A percentile compares a stretch with the other conserved stretches of the same genome.
Evolutionary conservation across 2,113 vertebrate genomes (phyloP).

Genomic region (Halcyon malimbica): DNA sequence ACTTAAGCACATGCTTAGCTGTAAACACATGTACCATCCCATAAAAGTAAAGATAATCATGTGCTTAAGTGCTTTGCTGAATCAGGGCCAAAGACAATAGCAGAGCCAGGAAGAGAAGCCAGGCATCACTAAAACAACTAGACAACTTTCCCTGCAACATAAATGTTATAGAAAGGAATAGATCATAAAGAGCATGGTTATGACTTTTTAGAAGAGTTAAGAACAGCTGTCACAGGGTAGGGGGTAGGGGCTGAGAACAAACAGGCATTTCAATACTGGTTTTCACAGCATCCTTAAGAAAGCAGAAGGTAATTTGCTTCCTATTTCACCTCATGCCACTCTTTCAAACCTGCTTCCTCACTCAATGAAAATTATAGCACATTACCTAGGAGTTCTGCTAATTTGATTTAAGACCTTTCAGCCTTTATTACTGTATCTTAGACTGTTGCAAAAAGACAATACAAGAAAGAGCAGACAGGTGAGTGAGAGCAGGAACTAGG

Average conservation of each 20-base stretch:
- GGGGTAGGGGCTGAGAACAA: constrained; percentile 53
- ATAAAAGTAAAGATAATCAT: constrained; percentile 71
- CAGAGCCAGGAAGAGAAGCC: constrained; percentile 64
- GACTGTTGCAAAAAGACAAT: neutral
- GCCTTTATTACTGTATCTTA: neutral
- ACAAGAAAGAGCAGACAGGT: constrained; percentile 25
- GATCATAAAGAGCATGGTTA: constrained; percentile 66
- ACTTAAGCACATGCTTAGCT: constrained; percentile 71
- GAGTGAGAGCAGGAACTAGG: neutral
- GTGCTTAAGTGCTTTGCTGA: constrained; percentile 71
- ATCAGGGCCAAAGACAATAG: constrained; percentile 72
- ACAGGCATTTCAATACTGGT: constrained; percentile 55
- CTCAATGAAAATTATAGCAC: neutral
- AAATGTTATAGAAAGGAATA: constrained; percentile 58
- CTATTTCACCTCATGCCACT: constrained; percentile 2
- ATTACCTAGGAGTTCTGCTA: constrained; percentile 14
- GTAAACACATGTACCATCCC: constrained; percentile 71
- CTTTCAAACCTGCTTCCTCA: neutral
- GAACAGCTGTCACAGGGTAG: constrained; percentile 72
- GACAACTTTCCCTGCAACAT: constrained; percentile 51
- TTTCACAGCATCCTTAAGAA: constrained; percentile 71
- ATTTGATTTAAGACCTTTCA: constrained; percentile 30
- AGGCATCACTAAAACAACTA: constrained; percentile 67
- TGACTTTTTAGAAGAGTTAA: constrained; percentile 65
- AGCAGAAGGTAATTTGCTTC: constrained; percentile 53